Conservation (phyloP, 2,888 invertebrate genomes). For the Chymomyza caudatula region DNA sequence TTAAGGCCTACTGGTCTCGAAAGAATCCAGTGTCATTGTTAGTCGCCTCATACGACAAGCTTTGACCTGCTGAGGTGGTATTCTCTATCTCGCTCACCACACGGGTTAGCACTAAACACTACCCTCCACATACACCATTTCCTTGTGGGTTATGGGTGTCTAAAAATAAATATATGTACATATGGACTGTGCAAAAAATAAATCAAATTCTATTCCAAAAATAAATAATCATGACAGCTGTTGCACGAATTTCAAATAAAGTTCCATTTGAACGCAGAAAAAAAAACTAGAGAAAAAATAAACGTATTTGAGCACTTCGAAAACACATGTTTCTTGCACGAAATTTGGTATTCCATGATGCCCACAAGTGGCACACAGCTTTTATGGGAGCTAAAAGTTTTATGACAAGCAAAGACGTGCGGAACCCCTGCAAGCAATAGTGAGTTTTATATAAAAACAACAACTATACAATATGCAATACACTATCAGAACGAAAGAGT, state of each 20-base stretch:
- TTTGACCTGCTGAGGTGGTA: too few relatives aligned
- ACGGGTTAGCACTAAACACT: too few relatives aligned
- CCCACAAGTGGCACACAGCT: constrained; percentile 46
- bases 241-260: constrained; percentile 4
- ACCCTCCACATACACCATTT: background rate
- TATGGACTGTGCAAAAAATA: background rate
- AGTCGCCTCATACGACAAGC: too few relatives aligned
- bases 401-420: constrained; percentile 61
- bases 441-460: constrained; percentile 12
- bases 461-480: too few relatives aligned
- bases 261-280: constrained; percentile 39
- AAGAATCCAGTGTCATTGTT: too few relatives aligned
- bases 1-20: too few relatives aligned
- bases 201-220: constrained; percentile 18
- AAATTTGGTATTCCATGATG: constrained; percentile 54
- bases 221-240: constrained; percentile 33
- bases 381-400: constrained; percentile 62
- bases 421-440: constrained; percentile 34
- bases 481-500: too few relatives aligned
- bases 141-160: background rate
- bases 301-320: background rate
- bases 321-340: constrained; percentile 1
- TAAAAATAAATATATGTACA: background rate
- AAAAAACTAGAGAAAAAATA: background rate
- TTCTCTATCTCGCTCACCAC: too few relatives aligned